Conservation (phyloP, 2,797 vertebrate species). For the Rhodeus uyekii region DNA sequence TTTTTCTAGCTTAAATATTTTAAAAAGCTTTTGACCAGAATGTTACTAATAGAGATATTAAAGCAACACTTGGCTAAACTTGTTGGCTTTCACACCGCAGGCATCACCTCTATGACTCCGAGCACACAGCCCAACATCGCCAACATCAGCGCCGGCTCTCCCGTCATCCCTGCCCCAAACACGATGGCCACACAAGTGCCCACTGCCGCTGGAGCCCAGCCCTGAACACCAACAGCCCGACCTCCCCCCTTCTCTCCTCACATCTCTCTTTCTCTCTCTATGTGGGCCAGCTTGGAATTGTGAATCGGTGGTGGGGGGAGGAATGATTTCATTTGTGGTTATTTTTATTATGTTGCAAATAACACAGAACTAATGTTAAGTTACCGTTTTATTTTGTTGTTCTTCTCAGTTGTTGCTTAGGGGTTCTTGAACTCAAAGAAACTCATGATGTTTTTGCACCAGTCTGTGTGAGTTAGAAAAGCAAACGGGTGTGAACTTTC, state of each 20-base stretch:
- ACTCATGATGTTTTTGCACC: conserved; percentile 65
- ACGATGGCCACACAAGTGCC: conserved; percentile 84
- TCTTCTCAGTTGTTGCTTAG: conserved; percentile 54
- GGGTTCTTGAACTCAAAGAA: conserved; percentile 52
- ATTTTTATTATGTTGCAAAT: conserved; percentile 75
- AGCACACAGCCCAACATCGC: conserved; percentile 82
- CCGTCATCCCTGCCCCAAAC: conserved; percentile 84
- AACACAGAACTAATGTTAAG: conserved; percentile 72
- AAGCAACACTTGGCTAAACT: not conserved
- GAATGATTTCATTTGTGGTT: conserved; percentile 68
- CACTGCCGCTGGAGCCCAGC: conserved; percentile 80
- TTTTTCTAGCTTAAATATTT: not conserved
- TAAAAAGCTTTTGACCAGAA: not conserved
- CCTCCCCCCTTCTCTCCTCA: conserved; percentile 70
- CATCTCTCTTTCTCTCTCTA: conserved; percentile 67
- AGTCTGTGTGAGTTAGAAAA: conserved; percentile 77
- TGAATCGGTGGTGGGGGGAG: conserved; percentile 58
- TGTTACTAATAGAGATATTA: not conserved
- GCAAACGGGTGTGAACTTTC: conserved; percentile 75
- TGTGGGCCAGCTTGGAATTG: conserved; percentile 68
- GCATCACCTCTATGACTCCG: conserved; percentile 84
- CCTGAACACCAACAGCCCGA: conserved; percentile 74
- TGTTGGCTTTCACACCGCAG: conserved; percentile 62
- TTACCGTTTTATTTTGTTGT: conserved; percentile 46
- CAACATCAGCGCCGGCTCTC: conserved; percentile 80